Base-by-base conservation (phyloP, 2,113 vertebrate species). In the Microtus montanus region DNA sequence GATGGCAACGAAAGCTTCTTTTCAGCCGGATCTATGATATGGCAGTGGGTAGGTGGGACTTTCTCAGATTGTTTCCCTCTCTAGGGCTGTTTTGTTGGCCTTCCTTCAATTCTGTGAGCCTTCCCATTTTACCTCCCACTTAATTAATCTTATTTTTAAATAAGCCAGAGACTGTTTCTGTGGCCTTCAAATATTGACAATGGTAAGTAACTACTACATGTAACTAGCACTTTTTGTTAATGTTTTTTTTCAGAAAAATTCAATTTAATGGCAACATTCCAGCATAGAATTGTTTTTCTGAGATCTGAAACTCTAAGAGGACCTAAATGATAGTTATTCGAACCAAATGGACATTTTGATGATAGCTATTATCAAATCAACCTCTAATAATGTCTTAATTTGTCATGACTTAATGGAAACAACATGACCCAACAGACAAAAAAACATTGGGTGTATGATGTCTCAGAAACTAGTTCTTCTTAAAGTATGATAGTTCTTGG, bases 131-230 rank as follows among this genome's bases (percentile, higher is more conserved):
- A 33, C 11, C 26, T 93, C 80, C n/a, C 9, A 15, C 41, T 77
- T 71, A 54, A 70, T 71, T 80, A 28, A 66, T 44, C 92, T 83
- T 84, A 86, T 73, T 22, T n/a, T 87, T 93, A 83, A 89, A 70
- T 77, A 92, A 92, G 26, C 66, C 71, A 86, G 66, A 71, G 10
- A 75, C 83, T 73, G 14, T 54, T 87, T 79, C 73, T 58, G 13
- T 54, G 75, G 44, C 73, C 82, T 93, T 38, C 44, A 95, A 95
- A 73, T 19, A 90, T 52, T 1, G 17, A 93, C 33, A 75, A 35
- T 13, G 17, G 22, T 13, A 38, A 63, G 13, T 26, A 71, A 8
- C 26, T 87, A 90, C 64, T 44, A 28, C 4, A 8, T 44, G 20
- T 30, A 68, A 52, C 63, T 35, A 85, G 41, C 15, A 86, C 0